These are phyloP conservation scores for Idaea biselata DNA, from an alignment of 2,888 invertebrate genomes.

Conservation along the genomic window DNA sequence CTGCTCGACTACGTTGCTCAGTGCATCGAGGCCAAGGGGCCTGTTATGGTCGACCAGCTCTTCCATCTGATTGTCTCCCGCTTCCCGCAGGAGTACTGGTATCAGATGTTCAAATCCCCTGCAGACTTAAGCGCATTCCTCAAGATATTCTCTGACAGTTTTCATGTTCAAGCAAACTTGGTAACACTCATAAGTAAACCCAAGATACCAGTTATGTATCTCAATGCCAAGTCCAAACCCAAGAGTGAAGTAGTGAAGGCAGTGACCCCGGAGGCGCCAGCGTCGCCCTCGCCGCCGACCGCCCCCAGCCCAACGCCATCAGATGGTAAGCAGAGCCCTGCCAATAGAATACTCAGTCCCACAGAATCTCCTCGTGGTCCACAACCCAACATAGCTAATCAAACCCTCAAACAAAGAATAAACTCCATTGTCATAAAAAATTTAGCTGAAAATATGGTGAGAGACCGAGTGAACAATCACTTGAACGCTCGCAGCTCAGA, in stretches of 20 bases:
- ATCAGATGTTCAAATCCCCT: slow-evolving; percentile 93
- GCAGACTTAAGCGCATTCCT: slow-evolving; percentile 94
- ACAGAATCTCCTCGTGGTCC: slow-evolving; percentile 73
- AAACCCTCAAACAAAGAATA: slow-evolving; percentile 92
- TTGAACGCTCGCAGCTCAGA: slow-evolving; percentile 68
- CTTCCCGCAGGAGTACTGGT: slow-evolving; percentile 89
- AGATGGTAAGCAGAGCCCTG: slow-evolving; percentile 68
- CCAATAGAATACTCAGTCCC: slow-evolving; percentile 76
- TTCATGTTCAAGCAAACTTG: slow-evolving; percentile 95
- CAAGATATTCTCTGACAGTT: slow-evolving; percentile 95
- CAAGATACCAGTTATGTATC: slow-evolving; percentile 83
- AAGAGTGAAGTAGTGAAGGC: slow-evolving; percentile 78
- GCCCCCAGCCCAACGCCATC: slow-evolving; percentile 71
- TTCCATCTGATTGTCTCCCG: slow-evolving; percentile 89
- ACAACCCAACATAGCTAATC: slow-evolving; percentile 82
- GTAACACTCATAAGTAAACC: slow-evolving; percentile 90
- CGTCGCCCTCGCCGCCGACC: slow-evolving; percentile 59
- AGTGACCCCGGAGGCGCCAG: slow-evolving; percentile 61
- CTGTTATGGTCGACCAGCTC: slow-evolving; percentile 92
- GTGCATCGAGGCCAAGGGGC: slow-evolving; percentile 90
- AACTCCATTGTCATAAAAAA: slow-evolving; percentile 94
- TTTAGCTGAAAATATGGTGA: slow-evolving; percentile 90
- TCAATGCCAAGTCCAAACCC: slow-evolving; percentile 71
- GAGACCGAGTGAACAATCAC: slow-evolving; percentile 73
- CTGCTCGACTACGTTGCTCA: slow-evolving; percentile 90